Evolutionary conservation across 2,113 vertebrate genomes (phyloP), one percentile per base, ranked within the genome.

Genomic region (Hippopotamus amphibius): DNA sequence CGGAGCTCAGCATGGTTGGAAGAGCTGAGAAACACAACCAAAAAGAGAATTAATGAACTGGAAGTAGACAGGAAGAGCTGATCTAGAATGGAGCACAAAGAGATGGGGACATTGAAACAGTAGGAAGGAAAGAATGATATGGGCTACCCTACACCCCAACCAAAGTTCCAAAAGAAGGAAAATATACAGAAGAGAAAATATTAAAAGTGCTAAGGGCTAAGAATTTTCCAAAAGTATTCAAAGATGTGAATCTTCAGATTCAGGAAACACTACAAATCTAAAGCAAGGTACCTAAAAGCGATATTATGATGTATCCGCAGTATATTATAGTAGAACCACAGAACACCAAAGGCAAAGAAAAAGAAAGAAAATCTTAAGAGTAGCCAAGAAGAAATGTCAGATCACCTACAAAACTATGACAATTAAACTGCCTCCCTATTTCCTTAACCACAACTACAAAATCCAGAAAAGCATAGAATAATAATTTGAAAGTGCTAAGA

Each of bases 391-490:
- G 21, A 95, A 82, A 90, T 43, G 26, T 69, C 53, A 93, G 50
- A 68, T 46, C 9, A 17, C 28, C 43, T 55, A 37, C 48, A 63
- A 87, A 93, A 68, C 37, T 71, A 50, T 82, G 24, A 30, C 41
- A 57, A n/a, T 48, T 26, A 90, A 89, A 65, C 30, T 83, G 50
- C 53, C 87, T 83, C 43, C 37, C 57, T 26, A 90, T 76, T 74
- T 77, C n/a, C 13, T 65, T 65, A 50, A 71, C 10, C 43, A 61
- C 28, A 69, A 65, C 30, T 77, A 22, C 76, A 61, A 86, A 90
- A 90, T 76, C 9, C 43, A 81, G 72, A 93, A 90, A 86, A 81
- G n/a, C 48, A n/a, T 4, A 74, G 50, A 90, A 65, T 63, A 94
- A 68, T 43, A 88, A 84, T 55, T 37, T 65, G 28, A 92, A 85